Evolutionary conservation across 2,888 invertebrate genomes (phyloP), one percentile per base, ranked within the genome.

Genomic region (Chloroclystis v-ata): DNA sequence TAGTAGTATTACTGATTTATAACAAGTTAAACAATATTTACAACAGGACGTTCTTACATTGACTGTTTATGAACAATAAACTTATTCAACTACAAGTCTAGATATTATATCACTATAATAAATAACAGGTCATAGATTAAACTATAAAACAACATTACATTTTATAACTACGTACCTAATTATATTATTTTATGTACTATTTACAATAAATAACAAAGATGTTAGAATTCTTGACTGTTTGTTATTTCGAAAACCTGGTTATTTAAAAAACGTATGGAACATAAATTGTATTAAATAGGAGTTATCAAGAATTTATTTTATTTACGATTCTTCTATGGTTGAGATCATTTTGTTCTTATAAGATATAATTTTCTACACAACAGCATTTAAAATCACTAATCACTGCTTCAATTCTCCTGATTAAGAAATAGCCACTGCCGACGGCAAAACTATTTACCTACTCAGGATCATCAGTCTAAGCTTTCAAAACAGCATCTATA

Each of bases 11-110:
- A 78, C 65, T 63, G 59, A 67, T 59, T 67, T 65, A 67, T 75
- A 84, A 83, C 80, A 81, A 72, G 67, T 67, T 72, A 52, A 82
- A 82, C 78, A 78, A 75, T 83, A 84, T 84, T 78, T 82, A 84
- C 83, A 83, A 63, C 42, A 53, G 43, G 63, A 62, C 56, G 62
- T 59, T 64, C 65, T 37, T 61, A 57, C 59, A 69, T 52, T 56
- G 64, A 69, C 68, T 73, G 72, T 66, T 26, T 42, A 70, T 64
- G 66, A 78, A 76, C 69, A 71, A 68, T 69, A 65, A 69, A 73
- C 66, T 20, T 5, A 20, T n/a, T 63, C 63, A 65, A 67, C 65
- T 60, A 56, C 65, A 69, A 69, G 56, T 48, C 44, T 20, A 20
- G n/a, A 47, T 47, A 39, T 69, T 67, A 66, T 57, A 65, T 61